Evolutionary conservation across 2,797 vertebrate species (phyloP), one percentile per base, ranked within the genome.

Genomic region (Serranus cabrilla): DNA sequence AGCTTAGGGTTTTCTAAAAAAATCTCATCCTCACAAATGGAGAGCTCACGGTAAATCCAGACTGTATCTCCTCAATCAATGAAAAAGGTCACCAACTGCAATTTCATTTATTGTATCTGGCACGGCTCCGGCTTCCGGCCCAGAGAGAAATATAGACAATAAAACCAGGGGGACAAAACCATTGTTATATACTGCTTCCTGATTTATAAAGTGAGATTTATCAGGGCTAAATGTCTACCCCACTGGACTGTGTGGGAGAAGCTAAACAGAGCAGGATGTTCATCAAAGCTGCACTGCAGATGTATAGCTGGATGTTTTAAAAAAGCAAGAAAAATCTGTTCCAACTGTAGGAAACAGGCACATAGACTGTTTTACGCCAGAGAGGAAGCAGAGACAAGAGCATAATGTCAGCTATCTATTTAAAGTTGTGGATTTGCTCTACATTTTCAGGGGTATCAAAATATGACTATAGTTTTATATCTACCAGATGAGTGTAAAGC

Each of bases 111-210:
- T 55, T 56, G 11, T 25, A n/a, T 54, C 37, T 4, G 10, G 13
- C 17, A n/a, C 4, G 49, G 21, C 11, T 37, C 2, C 39, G 31
- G 51, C 8, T 13, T 34, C 14, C 13, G 2, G 27, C 27, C 3
- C 27, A 31, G 27, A 40, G 51, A 56, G 13, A 71, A 62, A 47
- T 55, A 34, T 20, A 60, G 21, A 55, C 17, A 57, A 46, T 56
- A 20, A 45, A 70, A 37, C 37, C 8, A 10, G 23, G 16, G 12
- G 20, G 12, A 11, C 27, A 17, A 9, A 20, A 12, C 31, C 5
- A 5, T 12, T 27, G 21, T 63, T 63, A 25, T 20, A 37, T 25
- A 17, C n/a, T n/a, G 10, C 31, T 18, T 50, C 60, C 62, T 50
- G 20, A 49, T 61, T 31, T 14, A 40, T 11, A 56, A 42, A 34